These are phyloP conservation scores for Epinephelus cyanopodus DNA, from an alignment of 2,113 vertebrate species.

Conservation along the genomic window DNA sequence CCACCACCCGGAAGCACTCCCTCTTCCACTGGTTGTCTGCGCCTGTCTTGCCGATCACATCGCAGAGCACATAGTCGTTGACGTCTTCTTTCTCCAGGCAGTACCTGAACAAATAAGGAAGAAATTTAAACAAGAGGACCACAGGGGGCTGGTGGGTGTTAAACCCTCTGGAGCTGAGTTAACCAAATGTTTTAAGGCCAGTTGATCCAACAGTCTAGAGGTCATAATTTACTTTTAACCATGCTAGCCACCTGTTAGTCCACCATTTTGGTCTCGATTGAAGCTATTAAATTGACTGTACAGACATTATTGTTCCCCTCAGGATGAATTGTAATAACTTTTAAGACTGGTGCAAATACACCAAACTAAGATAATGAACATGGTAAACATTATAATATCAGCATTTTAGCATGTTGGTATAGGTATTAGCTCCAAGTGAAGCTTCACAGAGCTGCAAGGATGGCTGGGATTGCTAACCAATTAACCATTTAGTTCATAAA, in stretches of 20 bases:
- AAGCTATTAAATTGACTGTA: background rate
- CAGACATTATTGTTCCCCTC: background rate
- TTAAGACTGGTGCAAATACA: background rate
- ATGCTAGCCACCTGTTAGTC: rapidly evolving
- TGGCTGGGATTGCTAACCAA: background rate
- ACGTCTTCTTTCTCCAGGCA: slow-evolving; percentile 84
- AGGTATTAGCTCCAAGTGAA: background rate
- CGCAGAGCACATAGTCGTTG: slow-evolving; percentile 82
- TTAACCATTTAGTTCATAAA: background rate
- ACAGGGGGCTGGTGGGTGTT: background rate
- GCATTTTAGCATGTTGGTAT: background rate
- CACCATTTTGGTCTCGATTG: background rate
- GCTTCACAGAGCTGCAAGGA: background rate
- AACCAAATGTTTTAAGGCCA: background rate
- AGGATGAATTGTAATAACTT: background rate
- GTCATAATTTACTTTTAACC: background rate
- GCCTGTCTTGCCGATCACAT: slow-evolving; percentile 82
- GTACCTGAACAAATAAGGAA: slow-evolving; percentile 73
- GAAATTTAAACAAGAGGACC: background rate
- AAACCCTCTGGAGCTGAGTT: background rate
- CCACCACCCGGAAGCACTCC: slow-evolving; percentile 85
- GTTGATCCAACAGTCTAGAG: background rate
- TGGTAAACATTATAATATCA: background rate
- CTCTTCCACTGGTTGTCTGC: slow-evolving; percentile 82
- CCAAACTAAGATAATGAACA: background rate